A percentile compares a stretch with the other conserved stretches of the same genome.
Conservation (phyloP, 2,888 invertebrate genomes). For the Heteropelma amictum region DNA sequence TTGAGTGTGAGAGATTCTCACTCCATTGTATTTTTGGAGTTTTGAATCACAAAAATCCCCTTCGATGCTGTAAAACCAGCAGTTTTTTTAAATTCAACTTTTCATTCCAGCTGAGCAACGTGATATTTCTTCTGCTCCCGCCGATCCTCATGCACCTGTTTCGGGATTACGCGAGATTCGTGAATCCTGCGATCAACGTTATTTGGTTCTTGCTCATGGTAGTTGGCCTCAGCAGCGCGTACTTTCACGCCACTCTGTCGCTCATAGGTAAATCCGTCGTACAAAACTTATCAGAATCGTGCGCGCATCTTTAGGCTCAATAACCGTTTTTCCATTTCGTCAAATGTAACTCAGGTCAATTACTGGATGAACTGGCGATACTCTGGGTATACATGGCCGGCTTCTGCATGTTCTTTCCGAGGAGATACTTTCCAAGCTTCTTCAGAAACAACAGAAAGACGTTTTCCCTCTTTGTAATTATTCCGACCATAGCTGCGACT, state of each 20-base stretch:
- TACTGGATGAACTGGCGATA: constrained; percentile 90
- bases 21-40: background rate
- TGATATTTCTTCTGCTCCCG: constrained; percentile 87
- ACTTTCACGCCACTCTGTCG: constrained; percentile 91
- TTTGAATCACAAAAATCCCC: background rate
- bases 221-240: constrained; percentile 89
- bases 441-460: constrained; percentile 83
- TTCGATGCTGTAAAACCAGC: background rate
- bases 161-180: constrained; percentile 86
- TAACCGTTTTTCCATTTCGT: too few relatives aligned
- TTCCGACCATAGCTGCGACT: constrained; percentile 83
- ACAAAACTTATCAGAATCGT: background rate
- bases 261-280: constrained; percentile 80
- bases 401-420: constrained; percentile 87
- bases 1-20: too few relatives aligned
- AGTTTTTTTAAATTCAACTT: constrained; percentile 35
- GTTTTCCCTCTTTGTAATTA: constrained; percentile 82
- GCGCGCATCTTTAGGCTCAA: background rate
- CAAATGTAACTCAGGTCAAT: too few relatives aligned
- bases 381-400: constrained; percentile 90
- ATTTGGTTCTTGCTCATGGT: constrained; percentile 89
- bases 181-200: constrained; percentile 88
- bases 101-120: constrained; percentile 84
- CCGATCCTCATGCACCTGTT: constrained; percentile 88
- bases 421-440: constrained; percentile 84